Evolutionary conservation across 2,113 vertebrate genomes (phyloP).

Genomic region (Sylvia atricapilla): DNA sequence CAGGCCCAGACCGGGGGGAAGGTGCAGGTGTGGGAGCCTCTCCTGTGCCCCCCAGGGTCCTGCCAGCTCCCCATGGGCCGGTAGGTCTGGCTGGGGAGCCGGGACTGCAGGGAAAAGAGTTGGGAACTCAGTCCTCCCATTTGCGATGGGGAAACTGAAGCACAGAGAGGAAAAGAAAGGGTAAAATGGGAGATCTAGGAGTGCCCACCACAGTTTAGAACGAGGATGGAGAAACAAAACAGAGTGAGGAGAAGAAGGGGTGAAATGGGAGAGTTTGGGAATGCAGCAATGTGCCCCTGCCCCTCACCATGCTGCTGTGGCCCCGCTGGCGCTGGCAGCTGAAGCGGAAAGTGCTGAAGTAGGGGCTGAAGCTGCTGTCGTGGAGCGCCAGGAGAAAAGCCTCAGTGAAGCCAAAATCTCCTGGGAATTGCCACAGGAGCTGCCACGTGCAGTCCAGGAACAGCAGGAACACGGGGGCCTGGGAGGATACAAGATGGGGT

Average conservation of each 20-base stretch:
- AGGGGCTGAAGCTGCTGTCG: conserved; percentile 85
- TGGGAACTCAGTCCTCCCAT: background rate
- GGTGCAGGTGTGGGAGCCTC: background rate
- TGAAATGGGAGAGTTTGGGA: background rate
- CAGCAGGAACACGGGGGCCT: conserved; percentile 91
- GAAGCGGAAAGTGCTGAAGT: conserved; percentile 86
- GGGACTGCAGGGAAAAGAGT: conserved; percentile 54
- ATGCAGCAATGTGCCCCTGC: rapidly evolving
- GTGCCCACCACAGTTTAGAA: background rate
- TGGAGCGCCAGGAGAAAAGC: conserved; percentile 88
- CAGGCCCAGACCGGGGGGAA: conserved; percentile 84
- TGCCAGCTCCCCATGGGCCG: conserved; percentile 77
- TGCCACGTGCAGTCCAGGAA: conserved; percentile 96
- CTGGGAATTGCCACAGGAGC: conserved; percentile 84
- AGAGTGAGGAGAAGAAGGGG: background rate
- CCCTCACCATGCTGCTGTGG: conserved; percentile 75
- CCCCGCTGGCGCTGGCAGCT: conserved; percentile 86
- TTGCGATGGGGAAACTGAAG: background rate
- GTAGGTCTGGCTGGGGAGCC: conserved; percentile 76
- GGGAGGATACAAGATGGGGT: rapidly evolving
- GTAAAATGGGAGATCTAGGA: background rate
- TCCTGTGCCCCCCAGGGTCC: background rate
- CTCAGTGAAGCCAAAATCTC: conserved; percentile 86
- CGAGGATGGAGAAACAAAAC: background rate
- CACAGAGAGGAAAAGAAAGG: background rate